Conservation (phyloP, 2,113 vertebrate genomes). For the Pomatostomus ruficeps region DNA sequence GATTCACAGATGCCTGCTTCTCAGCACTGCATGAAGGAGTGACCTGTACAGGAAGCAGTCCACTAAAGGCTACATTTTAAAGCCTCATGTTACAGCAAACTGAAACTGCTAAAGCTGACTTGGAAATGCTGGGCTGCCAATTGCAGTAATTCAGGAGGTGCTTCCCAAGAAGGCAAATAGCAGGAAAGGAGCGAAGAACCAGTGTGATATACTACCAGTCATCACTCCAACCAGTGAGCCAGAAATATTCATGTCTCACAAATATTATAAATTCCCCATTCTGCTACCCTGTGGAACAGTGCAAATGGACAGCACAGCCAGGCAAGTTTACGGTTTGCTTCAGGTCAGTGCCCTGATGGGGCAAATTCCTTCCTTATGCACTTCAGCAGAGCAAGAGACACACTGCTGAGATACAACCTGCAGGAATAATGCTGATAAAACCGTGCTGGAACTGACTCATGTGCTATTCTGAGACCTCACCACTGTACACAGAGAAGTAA, state of each 20-base stretch:
- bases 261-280: not conserved
- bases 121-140: not conserved
- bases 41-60: not conserved
- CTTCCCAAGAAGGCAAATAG: not conserved
- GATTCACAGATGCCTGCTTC: not conserved
- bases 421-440: not conserved
- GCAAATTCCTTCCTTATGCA: not conserved
- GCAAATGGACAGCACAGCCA: not conserved
- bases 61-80: not conserved
- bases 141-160: not conserved
- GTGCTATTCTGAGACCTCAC: not conserved
- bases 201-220: not conserved
- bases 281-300: not conserved
- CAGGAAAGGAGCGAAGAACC: not conserved
- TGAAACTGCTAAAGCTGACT: not conserved
- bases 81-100: not conserved
- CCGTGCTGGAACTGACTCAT: slow-evolving; percentile 8
- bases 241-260: not conserved
- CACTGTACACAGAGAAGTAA: not conserved
- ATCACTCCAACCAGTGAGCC: not conserved
- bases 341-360: not conserved
- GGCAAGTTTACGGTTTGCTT: not conserved
- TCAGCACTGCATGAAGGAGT: accelerated
- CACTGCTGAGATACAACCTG: not conserved
- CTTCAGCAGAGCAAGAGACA: not conserved